Base-by-base conservation (phyloP, 1,140 invertebrate genomes). In the Drosophila bipectinata region DNA sequence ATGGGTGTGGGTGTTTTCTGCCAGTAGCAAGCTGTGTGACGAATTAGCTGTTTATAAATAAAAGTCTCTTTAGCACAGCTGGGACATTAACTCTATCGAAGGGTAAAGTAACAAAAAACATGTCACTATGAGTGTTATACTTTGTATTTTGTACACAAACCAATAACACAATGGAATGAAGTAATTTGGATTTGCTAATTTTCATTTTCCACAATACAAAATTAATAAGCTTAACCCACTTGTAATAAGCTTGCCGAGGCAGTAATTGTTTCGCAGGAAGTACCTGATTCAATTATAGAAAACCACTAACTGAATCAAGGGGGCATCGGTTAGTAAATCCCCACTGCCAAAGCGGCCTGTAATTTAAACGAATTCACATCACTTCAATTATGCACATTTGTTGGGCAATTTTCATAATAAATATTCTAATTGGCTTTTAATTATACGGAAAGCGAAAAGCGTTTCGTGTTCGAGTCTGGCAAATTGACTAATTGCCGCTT, bases 351-450 rank as follows among this genome's bases (percentile, higher is more conserved):
- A 54, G 54, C 64, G 52, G 58, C 61, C 48, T 82, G 61, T 75
- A 82, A 85, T 87, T 87, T 67, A 57, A 78, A 71, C 67, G 55
- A 55, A 58, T 63, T 77, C 44, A 56, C 64, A 66, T 78, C 30
- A 48, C 51, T 57, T 69, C 44, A 61, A 69, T 79, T 64, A 84
- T 76, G 80, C 60, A 79, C 64, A 84, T 82, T 82, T 82, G 71
- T 63, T 77, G 57, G 45, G 61, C 82, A 81, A 81, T 85, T 87
- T 78, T 82, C 69, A 72, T 87, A 71, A 79, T 87, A 77, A 87
- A 85, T 87, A 82, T 85, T 88, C 64, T 78, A 85, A 85, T 82
- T 88, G 78, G 78, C 60, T 87, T 85, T 85, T 85, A 85, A 85
- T 85, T 88, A 79, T 78, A 80, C 57, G 48, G 67, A 62, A 54